Evolutionary conservation across 2,888 invertebrate genomes (phyloP), one percentile per base, ranked within the genome.

Genomic region (Oeneis ivallda): DNA sequence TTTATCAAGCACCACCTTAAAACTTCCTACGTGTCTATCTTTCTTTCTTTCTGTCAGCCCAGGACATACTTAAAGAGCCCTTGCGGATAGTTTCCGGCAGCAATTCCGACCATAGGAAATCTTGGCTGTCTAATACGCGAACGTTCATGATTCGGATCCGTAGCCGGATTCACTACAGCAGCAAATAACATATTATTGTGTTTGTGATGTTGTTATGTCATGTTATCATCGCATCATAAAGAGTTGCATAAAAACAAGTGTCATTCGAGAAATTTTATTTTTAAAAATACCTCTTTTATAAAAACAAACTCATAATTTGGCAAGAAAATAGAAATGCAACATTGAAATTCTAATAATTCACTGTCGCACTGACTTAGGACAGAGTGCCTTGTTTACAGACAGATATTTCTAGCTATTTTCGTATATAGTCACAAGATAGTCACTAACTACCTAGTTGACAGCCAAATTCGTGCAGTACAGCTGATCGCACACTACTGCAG

Each of bases 341-440:
- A 60, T 50, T 60, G 60, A 49, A 60, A 19, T 49, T 17, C 37
- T 49, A 50, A 60, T 60, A 49, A 60, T 60, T 60, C 59, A 59
- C 47, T 47, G 59, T 50, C 49, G 19, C 47, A 50, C 47, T 49
- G 45, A 59, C 37, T 60, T n/a, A n/a, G n/a, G 60, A 39, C 60
- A 7, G 49, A 49, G 60, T 49, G 60, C 60, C 60, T 60, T 60
- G 49, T 60, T 60, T 60, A 19, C 49, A 19, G 56, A 19, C 56
- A 56, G 47, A 49, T 50, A 37, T 60, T 60, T 56, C n/a, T 15
- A 15, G 53, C 60, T 60, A 60, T 60, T 60, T 60, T 50, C 49
- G 60, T 49, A 13, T 19, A 39, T 13, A 59, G 13, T 49, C 13
- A 49, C 13, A 13, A 47, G 8, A 39, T 13, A 59, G 13, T 49